These are phyloP conservation scores for Proterorhinus semilunaris DNA, from an alignment of 2,113 vertebrate genomes.

Conservation along the genomic window DNA sequence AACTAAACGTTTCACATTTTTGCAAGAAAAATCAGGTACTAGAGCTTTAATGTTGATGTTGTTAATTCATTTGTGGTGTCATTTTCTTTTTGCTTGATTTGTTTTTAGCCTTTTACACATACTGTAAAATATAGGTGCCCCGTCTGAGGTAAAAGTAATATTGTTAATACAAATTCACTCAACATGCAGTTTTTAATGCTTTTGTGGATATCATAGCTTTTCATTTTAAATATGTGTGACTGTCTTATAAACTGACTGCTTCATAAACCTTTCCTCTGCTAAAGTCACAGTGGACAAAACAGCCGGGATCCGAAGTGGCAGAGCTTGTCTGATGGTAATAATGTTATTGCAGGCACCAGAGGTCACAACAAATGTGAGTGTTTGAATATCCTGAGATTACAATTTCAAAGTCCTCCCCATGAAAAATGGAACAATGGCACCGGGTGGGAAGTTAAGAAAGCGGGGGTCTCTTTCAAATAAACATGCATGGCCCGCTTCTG, in stretches of 20 bases:
- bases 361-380: slow-evolving; percentile 79
- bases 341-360: slow-evolving; percentile 77
- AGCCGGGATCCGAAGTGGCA: slow-evolving; percentile 31
- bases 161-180: no score
- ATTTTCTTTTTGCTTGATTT: no score
- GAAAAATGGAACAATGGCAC: slow-evolving; percentile 69
- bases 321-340: slow-evolving; percentile 62
- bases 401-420: slow-evolving; percentile 81
- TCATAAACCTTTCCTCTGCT: slow-evolving; percentile 6
- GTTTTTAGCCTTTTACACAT: no score
- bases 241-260: neutral
- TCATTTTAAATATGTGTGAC: neutral
- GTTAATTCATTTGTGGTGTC: no score
- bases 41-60: no score
- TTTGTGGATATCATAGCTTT: neutral
- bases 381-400: slow-evolving; percentile 80
- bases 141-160: no score
- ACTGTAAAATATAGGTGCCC: no score
- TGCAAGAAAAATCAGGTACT: no score
- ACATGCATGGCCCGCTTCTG: slow-evolving; percentile 70
- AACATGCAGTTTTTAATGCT: no score
- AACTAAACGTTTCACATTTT: no score
- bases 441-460: slow-evolving; percentile 75
- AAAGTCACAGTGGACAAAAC: slow-evolving; percentile 10
- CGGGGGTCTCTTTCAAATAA: slow-evolving; percentile 72